Conservation (phyloP, 2,797 vertebrate species). For the Margarornis squamiger region DNA sequence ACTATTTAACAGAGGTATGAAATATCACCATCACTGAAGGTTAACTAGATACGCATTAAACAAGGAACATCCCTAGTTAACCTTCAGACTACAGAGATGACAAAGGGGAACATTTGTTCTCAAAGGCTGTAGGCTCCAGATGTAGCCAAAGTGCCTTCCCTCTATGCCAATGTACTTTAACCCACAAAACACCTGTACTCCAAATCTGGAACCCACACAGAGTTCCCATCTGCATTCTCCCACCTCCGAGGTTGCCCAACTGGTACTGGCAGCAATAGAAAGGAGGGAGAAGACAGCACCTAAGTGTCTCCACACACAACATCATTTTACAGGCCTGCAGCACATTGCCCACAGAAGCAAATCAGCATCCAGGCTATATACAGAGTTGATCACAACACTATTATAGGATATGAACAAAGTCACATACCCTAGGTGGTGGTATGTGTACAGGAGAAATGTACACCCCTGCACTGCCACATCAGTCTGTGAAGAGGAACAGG, state of each 20-base stretch:
- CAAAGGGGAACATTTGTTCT: neutral
- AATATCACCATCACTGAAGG: neutral
- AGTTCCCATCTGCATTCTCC: neutral
- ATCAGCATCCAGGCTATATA: neutral
- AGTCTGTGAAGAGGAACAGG: neutral
- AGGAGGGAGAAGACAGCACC: neutral
- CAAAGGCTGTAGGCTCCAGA: neutral
- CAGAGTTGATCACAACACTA: fast-evolving
- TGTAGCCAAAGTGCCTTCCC: neutral
- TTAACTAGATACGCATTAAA: neutral
- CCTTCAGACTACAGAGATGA: neutral
- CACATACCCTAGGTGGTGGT: neutral
- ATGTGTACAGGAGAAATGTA: fast-evolving
- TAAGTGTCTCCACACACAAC: neutral
- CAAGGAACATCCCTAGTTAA: neutral
- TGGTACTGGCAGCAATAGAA: neutral
- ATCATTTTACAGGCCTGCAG: fast-evolving
- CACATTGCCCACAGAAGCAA: neutral
- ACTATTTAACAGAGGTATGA: neutral
- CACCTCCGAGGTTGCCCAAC: neutral
- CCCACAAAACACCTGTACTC: neutral
- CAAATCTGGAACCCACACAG: neutral
- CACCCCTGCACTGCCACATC: neutral
- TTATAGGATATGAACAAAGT: neutral
- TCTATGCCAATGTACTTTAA: neutral